Base-by-base conservation (phyloP, 2,113 vertebrate species). In the Microcebus jonahi region DNA sequence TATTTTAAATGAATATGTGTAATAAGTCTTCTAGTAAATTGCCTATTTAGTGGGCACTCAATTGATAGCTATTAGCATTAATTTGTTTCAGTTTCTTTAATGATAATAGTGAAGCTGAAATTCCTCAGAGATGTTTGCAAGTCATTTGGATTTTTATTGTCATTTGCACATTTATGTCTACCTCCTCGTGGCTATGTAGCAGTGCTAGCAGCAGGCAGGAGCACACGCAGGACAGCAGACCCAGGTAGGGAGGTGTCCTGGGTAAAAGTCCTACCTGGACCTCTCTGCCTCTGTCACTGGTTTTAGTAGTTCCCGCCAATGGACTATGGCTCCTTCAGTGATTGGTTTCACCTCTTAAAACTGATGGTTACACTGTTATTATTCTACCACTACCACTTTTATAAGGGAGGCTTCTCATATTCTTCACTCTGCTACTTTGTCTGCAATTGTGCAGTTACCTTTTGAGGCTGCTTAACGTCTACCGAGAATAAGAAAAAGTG, bases 251-350 rank as follows among this genome's bases (percentile, higher is more conserved):
- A 0, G 15, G 36, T 42, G 4, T 81, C 23, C n/a, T 90, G 80
- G 4, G 21, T 42, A 23, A 10, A 34, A 34, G 11, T 6, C 3
- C 3, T 39, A 8, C 1, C 31, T 68, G 21, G 29, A 14, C 4
- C 61, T 45, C 36, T 7, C 45, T 39, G 42, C 18, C 57, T 42
- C 53, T 18, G 10, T 21, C 5, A 15, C 70, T n/a, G 11, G 29
- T 87, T 90, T 61, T 55, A 45, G 42, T 27, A 34, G 5, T 34
- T 8, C 29, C 11, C 2, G 39, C 6, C 23, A 6, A 65, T 36
- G 31, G 59, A 31, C 6, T 20, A 68, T 27, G 6, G 17, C 18
- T 84, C 25, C 13, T 81, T 90, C 5, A 29, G 9, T 61, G 10
- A 25, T 34, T 65, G n/a, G 29, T 79, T 77, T 71, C 50, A 10